Conservation (phyloP, 2,888 invertebrate genomes). For the Cheilosia scutellata region DNA sequence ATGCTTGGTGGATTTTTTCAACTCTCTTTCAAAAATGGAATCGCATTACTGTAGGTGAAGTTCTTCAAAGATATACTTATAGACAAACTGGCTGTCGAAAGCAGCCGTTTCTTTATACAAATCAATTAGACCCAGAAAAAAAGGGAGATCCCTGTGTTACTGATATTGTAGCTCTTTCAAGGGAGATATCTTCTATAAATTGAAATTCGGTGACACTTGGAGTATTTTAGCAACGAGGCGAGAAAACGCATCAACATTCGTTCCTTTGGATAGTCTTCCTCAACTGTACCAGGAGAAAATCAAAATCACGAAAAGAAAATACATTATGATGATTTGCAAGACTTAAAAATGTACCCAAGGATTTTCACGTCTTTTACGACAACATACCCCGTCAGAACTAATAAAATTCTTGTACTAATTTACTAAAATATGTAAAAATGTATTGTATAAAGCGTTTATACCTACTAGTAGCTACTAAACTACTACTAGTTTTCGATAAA, state of each 20-base stretch:
- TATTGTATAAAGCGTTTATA: neutral
- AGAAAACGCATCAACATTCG: neutral
- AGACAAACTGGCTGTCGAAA: conserved; percentile 24
- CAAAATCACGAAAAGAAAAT: neutral
- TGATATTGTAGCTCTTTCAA: neutral
- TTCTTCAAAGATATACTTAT: conserved; percentile 5
- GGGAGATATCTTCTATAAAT: neutral
- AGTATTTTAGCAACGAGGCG: neutral
- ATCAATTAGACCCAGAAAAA: conserved; percentile 14
- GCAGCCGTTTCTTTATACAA: conserved; percentile 17
- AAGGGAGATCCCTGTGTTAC: conserved; percentile 13
- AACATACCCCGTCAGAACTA: neutral
- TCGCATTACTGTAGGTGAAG: conserved; percentile 6
- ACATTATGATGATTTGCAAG: conserved; percentile 19
- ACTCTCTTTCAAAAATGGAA: conserved; percentile 6
- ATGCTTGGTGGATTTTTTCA: conserved; percentile 9
- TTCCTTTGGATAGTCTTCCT: neutral
- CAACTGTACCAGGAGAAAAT: neutral
- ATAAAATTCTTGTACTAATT: neutral
- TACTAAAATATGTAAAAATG: neutral
- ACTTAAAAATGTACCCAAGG: conserved; percentile 15
- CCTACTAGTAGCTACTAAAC: too few relatives aligned
- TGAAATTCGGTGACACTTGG: neutral
- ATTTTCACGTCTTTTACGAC: neutral
- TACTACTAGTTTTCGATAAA: neutral